Conservation (phyloP, 2,797 vertebrate genomes). For the Philypnodon macrostomus region DNA sequence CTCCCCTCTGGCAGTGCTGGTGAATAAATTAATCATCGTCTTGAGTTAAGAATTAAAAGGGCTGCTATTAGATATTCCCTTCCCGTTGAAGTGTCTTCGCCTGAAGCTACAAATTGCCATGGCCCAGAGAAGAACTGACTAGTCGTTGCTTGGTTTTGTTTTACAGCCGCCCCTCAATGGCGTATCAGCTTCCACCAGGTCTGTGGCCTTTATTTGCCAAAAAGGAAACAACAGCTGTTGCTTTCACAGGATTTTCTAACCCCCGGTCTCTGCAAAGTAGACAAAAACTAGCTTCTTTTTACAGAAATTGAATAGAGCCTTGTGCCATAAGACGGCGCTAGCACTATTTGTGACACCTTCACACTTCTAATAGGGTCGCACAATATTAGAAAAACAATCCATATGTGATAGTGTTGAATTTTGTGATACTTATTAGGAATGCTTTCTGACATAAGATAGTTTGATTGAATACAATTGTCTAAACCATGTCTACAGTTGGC, state of each 20-base stretch:
- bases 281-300: conserved; percentile 56
- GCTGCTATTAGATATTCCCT: conserved; percentile 34
- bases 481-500: too few relatives aligned
- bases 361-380: too few relatives aligned
- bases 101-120: conserved; percentile 46
- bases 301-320: conserved; percentile 58
- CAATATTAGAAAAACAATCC: too few relatives aligned
- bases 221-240: conserved; percentile 88
- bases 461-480: too few relatives aligned
- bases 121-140: conserved; percentile 42
- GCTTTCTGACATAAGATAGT: too few relatives aligned
- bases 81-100: conserved; percentile 32
- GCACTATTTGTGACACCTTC: conserved; percentile 29
- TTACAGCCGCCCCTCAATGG: conserved; percentile 64
- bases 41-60: conserved; percentile 29
- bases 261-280: conserved; percentile 64
- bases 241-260: conserved; percentile 89
- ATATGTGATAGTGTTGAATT: too few relatives aligned
- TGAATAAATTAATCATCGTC: conserved; percentile 57
- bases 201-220: conserved; percentile 68
- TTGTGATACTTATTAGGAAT: too few relatives aligned
- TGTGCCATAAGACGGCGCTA: conserved; percentile 71
- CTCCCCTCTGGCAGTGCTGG: conserved; percentile 46
- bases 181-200: conserved; percentile 69
- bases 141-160: conserved; percentile 54